These are phyloP conservation scores for Xanthia togata DNA, from an alignment of 2,888 invertebrate genomes.

Conservation along the genomic window DNA sequence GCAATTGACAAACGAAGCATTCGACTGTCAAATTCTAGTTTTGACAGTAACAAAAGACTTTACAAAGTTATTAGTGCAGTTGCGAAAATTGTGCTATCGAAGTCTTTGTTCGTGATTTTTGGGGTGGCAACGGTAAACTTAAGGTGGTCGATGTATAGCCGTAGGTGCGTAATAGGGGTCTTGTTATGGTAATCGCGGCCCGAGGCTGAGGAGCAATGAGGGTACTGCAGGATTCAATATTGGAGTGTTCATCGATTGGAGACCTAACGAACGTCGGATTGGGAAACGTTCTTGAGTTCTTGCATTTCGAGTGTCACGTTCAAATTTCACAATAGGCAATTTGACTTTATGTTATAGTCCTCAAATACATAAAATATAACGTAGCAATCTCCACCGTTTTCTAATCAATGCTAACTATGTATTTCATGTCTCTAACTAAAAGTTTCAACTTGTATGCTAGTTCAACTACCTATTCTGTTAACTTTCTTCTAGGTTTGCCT, in stretches of 20 bases:
- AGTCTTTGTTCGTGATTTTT: constrained; percentile 21
- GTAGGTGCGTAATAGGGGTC: constrained; percentile 87
- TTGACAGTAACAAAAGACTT: constrained; percentile 73
- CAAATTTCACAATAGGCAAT: constrained; percentile 11
- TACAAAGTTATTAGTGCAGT: constrained; percentile 65
- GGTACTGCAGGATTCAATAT: constrained; percentile 75
- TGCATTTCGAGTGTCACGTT: constrained; percentile 35
- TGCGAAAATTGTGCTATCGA: constrained; percentile 21
- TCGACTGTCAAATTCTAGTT: constrained; percentile 90
- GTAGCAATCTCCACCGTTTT: neutral
- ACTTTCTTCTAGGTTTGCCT: neutral
- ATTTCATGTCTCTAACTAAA: neutral
- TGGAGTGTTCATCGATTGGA: constrained; percentile 81
- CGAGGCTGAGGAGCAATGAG: constrained; percentile 77
- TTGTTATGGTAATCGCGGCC: constrained; percentile 89
- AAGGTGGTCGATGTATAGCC: constrained; percentile 67
- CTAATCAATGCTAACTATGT: neutral
- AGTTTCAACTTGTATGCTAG: neutral
- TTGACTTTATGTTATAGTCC: neutral
- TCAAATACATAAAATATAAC: neutral
- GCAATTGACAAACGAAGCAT: constrained; percentile 90
- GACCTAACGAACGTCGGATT: constrained; percentile 68
- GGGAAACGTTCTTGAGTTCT: constrained; percentile 56
- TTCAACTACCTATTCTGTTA: neutral
- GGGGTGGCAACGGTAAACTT: constrained; percentile 56